A percentile compares a stretch with the other conserved stretches of the same genome.
Conservation (phyloP, 2,888 invertebrate genomes). For the Amblyteles armatorius region DNA sequence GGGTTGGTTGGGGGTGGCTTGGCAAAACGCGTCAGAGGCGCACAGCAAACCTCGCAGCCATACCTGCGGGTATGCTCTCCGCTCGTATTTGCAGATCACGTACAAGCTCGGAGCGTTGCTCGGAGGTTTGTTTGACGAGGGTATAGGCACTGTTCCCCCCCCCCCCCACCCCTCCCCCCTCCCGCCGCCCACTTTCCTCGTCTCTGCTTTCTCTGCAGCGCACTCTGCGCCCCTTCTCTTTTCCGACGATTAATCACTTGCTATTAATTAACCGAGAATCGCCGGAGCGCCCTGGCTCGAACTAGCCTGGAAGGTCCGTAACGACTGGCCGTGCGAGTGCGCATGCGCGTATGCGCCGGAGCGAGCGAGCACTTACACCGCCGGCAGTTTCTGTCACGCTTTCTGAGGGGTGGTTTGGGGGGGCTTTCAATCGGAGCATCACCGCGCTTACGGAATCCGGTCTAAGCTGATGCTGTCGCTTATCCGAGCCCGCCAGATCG, state of each 20-base stretch:
- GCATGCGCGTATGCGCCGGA: constrained; percentile 8
- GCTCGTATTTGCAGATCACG: constrained; percentile 80
- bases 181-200: not conserved
- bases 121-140: constrained; percentile 82
- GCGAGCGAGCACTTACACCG: constrained; percentile 20
- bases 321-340: constrained; percentile 11
- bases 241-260: constrained; percentile 81
- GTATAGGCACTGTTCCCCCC: constrained; percentile 67
- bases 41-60: constrained; percentile 58
- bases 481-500: constrained; percentile 36
- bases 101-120: constrained; percentile 74
- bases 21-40: constrained; percentile 53
- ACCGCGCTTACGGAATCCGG: constrained; percentile 25
- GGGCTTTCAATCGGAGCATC: constrained; percentile 21
- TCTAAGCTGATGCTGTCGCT: constrained; percentile 37
- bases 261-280: constrained; percentile 82
- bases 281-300: constrained; percentile 49
- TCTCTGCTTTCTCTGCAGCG: constrained; percentile 13
- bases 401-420: not conserved
- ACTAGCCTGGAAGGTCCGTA: constrained; percentile 46
- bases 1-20: not conserved
- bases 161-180: not conserved
- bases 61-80: constrained; percentile 59
- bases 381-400: constrained; percentile 5
- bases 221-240: constrained; percentile 16